Percentiles rank a stretch among this genome's conserved stretches.
Evolutionary conservation across 2,888 invertebrate species (phyloP).

Genomic region (Euproctis similis): DNA sequence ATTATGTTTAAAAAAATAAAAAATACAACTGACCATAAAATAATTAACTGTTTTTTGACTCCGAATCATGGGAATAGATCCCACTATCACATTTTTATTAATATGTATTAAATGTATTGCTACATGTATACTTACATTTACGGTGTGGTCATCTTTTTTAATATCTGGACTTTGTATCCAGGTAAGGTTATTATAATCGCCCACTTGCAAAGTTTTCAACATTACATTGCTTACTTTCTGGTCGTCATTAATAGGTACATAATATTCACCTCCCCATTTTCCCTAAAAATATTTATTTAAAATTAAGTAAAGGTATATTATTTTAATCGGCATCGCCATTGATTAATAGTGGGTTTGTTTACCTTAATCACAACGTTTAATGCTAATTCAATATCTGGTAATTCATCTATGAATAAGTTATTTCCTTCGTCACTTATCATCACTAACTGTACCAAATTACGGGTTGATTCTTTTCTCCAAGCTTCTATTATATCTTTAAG

Average conservation of each 20-base stretch:
- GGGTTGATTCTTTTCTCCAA: slow-evolving; percentile 29
- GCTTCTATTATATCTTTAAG: slow-evolving; percentile 24
- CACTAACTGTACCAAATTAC: slow-evolving; percentile 31
- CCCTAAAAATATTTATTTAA: no score
- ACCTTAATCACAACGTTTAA: slow-evolving; percentile 33
- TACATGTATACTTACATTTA: slow-evolving; percentile 19
- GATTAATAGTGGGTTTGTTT: no score
- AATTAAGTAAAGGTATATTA: no score
- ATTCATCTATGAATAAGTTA: slow-evolving; percentile 25
- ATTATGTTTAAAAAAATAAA: no score
- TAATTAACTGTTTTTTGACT: no score
- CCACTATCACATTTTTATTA: no score
- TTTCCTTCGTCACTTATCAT: slow-evolving; percentile 30
- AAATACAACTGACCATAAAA: no score
- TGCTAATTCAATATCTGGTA: slow-evolving; percentile 34
- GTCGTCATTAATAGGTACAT: slow-evolving; percentile 16
- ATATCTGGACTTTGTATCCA: slow-evolving; percentile 25
- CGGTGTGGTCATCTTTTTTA: slow-evolving; percentile 13
- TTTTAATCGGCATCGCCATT: no score
- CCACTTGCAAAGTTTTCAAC: slow-evolving; percentile 19
- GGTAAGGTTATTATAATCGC: slow-evolving; percentile 23
- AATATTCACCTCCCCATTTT: slow-evolving; percentile 33
- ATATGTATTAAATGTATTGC: no score
- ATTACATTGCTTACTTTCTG: no score
- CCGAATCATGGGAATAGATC: no score